Evolutionary conservation across 1,140 invertebrate genomes (phyloP).

Genomic region (Hypothenemus hampei): DNA sequence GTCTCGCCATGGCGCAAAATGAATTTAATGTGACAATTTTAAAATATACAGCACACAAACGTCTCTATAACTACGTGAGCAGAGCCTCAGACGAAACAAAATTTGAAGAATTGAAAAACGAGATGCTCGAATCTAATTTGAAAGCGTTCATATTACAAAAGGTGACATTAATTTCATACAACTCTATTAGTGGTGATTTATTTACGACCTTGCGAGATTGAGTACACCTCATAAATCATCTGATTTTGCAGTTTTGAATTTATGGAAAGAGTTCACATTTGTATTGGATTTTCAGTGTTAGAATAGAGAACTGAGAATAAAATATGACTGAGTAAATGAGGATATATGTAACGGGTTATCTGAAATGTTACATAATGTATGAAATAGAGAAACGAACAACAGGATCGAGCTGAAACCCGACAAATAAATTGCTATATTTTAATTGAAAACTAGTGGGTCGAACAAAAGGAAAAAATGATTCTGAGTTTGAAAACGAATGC

Average conservation of each 20-base stretch:
- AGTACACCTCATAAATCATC: conserved; percentile 19
- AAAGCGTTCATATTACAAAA: not conserved
- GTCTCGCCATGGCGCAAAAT: conserved; percentile 14
- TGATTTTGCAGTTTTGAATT: conserved; percentile 25
- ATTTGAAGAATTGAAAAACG: conserved; percentile 7
- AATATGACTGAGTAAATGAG: conserved; percentile 17
- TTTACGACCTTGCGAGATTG: conserved; percentile 17
- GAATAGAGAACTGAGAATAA: conserved; percentile 13
- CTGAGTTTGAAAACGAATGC: conserved; percentile 12
- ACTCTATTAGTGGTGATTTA: conserved; percentile 21
- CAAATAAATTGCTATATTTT: too few relatives aligned
- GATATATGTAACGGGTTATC: conserved; percentile 13
- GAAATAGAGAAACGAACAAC: too few relatives aligned
- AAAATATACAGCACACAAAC: conserved; percentile 22
- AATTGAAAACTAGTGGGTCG: not conserved
- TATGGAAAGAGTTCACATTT: conserved; percentile 24
- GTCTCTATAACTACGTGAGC: conserved; percentile 17
- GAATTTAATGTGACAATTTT: conserved; percentile 27
- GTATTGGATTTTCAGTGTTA: conserved; percentile 19
- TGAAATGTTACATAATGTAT: conserved; percentile 15
- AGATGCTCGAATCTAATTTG: not conserved
- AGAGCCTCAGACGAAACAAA: not conserved
- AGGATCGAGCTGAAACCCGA: too few relatives aligned
- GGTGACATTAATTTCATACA: not conserved
- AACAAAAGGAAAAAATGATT: not conserved